A percentile compares a stretch with the other conserved stretches of the same genome.
Conservation (phyloP, 2,113 vertebrate species). For the Oncorhynchus mykiss region DNA sequence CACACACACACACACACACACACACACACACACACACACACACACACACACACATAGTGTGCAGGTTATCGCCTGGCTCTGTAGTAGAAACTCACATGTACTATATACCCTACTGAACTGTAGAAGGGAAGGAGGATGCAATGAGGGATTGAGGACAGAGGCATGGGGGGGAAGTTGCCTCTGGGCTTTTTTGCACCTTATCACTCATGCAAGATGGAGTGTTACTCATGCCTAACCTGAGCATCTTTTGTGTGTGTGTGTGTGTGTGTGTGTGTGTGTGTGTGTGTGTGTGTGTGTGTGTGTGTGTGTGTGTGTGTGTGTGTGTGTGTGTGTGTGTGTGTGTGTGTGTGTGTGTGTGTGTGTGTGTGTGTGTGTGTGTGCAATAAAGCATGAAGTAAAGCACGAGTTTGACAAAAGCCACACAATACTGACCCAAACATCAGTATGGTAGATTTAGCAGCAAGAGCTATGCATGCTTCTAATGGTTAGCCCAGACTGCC, state of each 20-base stretch:
- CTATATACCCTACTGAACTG: constrained; percentile 36
- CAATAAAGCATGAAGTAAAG: too few relatives aligned
- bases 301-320: constrained; percentile 7
- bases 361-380: background rate
- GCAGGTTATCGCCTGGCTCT: too few relatives aligned
- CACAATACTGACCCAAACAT: constrained; percentile 40
- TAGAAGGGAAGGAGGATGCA: constrained; percentile 17
- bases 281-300: constrained; percentile 3
- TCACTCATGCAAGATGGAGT: constrained; percentile 24
- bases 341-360: constrained; percentile 6
- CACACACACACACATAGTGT: background rate
- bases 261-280: constrained; percentile 8
- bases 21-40: background rate
- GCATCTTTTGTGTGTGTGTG: constrained; percentile 23
- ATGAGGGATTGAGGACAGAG: background rate
- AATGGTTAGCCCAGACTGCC: constrained; percentile 54
- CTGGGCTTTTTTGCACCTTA: constrained; percentile 39
- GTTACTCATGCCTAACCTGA: constrained; percentile 29
- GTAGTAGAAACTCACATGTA: constrained; percentile 40
- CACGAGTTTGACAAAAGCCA: constrained; percentile 16
- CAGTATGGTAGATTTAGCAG: constrained; percentile 26
- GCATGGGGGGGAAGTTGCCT: constrained; percentile 24
- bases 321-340: constrained; percentile 6
- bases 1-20: background rate
- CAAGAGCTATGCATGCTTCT: constrained; percentile 7